Base-by-base conservation (phyloP, 2,888 invertebrate genomes). In the Junonia oenone region DNA sequence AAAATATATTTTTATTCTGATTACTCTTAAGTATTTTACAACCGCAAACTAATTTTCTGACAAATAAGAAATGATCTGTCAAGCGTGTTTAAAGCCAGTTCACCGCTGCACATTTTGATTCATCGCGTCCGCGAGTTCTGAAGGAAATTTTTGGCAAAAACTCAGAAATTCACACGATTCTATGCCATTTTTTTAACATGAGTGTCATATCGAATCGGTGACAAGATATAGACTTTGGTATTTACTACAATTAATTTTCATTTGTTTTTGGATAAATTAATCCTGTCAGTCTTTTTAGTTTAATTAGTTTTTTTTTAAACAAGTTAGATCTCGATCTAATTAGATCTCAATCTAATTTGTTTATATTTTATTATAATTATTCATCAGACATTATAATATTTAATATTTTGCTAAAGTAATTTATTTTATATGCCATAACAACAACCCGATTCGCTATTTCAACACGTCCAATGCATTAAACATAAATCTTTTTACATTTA, bases 71-170 rank as follows among this genome's bases (percentile, higher is more conserved):
- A 58, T 61, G 40, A 45, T 33, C 51, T 55, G 56, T 61, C 59
- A 54, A 37, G 57, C 33, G 35, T 33, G 46, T 52, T 56, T 47
- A 51, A 58, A 51, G 45, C 56, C 53, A 52, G 43, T 50, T 56
- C 55, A 53, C 48, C 37, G 27, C 22, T 59, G 59, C 59, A 63
- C 51, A 54, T 51, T 57, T 33, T 61, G 51, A 64, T 61, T 55
- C 60, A 61, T 61, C 38, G 59, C 52, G 54, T 58, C 52, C 55
- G 55, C 49, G 57, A 55, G 54, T 53, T 58, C 57, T 59, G 38
- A 54, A 58, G 57, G 5, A 57, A 59, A 66, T 49, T 65, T 66
- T 68, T 76, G 74, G 76, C 75, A 73, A 56, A 56, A 40, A 52
- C 58, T 69, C 74, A 72, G 64, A 65, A 69, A 69, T 69, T 56